Evolutionary conservation across 2,113 vertebrate genomes (phyloP), one percentile per base, ranked within the genome.

Genomic region (Paramisgurnus dabryanus): DNA sequence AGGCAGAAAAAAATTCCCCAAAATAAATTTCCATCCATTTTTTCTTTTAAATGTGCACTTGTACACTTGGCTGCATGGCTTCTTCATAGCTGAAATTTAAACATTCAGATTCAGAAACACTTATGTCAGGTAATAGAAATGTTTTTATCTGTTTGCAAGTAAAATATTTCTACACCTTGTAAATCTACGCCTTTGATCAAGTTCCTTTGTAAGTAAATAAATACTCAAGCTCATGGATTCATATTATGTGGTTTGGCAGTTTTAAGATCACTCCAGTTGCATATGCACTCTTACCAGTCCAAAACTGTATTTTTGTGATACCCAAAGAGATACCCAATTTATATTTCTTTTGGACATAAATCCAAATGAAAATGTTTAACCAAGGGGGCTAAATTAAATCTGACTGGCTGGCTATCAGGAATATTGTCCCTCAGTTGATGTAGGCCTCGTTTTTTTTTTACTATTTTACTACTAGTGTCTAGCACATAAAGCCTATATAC

Each of bases 61-160:
- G 18, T 9, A 22, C 40, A 58, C 49, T 27, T 8, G 13, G n/a
- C 65, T 45, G 39, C 4, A 13, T 34, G 41, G 4, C 76, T 61
- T 40, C 34, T 68, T 68, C 53, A 60, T 7, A 78, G 53, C n/a
- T 68, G 57, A 53, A 67, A 27, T 34, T 40, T 17, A 70, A 61
- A 49, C 9, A 69, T 69, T 67, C 18, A 22, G 22, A 22, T 22
- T 22, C 22, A 79, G 6, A 77, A 17, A 41, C 55, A 47, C 11
- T 67, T 77, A 57, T 77, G 47, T 55, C 8, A 66, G 41, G 50
- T 18, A 13, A 41, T 50, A 7, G 61, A 53, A 65, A 76, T 65
- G 45, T 34, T 66, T 65, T 63, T 17, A 22, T 41, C 69, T 9
- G 4, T 27, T 65, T 67, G 75, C 40, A 69, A 60, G 63, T 34